Percentiles rank a stretch among this genome's conserved stretches.
These are phyloP conservation scores for Turnix velox DNA, from an alignment of 2,113 vertebrate genomes.

Conservation along the genomic window DNA sequence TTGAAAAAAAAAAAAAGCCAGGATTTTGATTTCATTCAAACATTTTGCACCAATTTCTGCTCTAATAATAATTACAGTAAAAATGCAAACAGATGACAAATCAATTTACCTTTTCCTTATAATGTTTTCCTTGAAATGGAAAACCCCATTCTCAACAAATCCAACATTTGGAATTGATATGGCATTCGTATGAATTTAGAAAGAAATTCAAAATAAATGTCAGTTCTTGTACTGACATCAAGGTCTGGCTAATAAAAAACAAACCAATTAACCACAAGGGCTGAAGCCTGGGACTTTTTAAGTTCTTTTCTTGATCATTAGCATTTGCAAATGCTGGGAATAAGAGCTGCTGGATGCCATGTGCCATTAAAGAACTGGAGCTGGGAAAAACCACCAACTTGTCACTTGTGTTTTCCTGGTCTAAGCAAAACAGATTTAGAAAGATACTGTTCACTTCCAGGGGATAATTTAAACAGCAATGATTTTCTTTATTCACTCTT, in stretches of 20 bases:
- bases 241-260: background rate
- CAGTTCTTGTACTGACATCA: background rate
- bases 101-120: background rate
- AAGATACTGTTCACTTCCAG: background rate
- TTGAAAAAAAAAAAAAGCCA: background rate
- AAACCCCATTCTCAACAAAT: background rate
- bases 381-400: background rate
- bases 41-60: background rate
- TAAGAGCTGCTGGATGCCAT: background rate
- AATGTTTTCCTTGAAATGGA: background rate
- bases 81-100: background rate
- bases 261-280: background rate
- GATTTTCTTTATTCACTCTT: background rate
- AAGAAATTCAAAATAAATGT: background rate
- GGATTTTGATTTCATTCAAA: background rate
- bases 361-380: background rate
- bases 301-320: background rate
- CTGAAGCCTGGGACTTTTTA: background rate
- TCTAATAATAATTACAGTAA: background rate
- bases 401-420: background rate
- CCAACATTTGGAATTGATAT: conserved; percentile 43
- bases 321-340: background rate
- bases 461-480: background rate
- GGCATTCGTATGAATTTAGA: background rate
- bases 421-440: background rate